Percentiles rank a stretch among this genome's conserved stretches.
Evolutionary conservation across 2,888 invertebrate genomes (phyloP).

Genomic region (Apotomis betuletana): DNA sequence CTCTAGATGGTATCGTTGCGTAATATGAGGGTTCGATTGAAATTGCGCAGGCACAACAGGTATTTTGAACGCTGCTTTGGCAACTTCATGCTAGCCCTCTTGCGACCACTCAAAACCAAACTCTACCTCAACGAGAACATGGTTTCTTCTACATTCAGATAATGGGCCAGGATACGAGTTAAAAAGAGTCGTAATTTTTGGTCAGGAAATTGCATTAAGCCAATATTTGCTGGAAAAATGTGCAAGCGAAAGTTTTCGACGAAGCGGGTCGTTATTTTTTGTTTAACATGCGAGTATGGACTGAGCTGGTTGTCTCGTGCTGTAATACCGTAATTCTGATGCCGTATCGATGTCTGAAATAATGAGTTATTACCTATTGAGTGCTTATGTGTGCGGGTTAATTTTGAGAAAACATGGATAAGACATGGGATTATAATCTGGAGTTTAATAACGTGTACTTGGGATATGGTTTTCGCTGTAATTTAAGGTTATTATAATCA

Average conservation of each 20-base stretch:
- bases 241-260: constrained; percentile 36
- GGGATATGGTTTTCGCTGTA: neutral
- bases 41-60: constrained; percentile 7
- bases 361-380: constrained; percentile 27
- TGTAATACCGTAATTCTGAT: constrained; percentile 21
- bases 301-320: constrained; percentile 1
- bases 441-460: neutral
- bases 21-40: constrained; percentile 22
- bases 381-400: constrained; percentile 10
- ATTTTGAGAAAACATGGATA: constrained; percentile 9
- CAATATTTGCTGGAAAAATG: constrained; percentile 36
- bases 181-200: neutral
- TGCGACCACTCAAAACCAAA: neutral
- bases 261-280: constrained; percentile 30
- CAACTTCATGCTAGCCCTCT: neutral
- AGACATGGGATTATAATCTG: constrained; percentile 12
- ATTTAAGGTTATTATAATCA: neutral
- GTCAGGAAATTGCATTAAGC: constrained; percentile 23
- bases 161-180: neutral
- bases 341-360: constrained; percentile 15
- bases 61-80: neutral
- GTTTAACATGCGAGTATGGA: constrained; percentile 11
- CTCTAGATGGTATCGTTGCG: constrained; percentile 19
- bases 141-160: neutral
- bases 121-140: neutral